These are phyloP conservation scores for Phalanger gymnotis DNA, from an alignment of 2,797 vertebrate species.

Conservation along the genomic window DNA sequence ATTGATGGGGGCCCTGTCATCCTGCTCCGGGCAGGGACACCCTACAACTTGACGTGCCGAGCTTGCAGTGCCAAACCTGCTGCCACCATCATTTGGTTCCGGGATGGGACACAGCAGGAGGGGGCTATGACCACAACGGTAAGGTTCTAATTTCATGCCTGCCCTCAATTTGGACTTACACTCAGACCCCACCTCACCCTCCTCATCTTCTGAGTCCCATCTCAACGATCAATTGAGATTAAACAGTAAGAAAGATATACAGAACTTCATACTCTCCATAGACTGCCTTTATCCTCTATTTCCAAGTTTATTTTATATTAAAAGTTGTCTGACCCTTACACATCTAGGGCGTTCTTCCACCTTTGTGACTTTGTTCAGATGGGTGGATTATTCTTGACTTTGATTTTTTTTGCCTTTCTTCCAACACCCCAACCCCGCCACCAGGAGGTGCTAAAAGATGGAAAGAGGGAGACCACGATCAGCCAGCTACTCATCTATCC, in stretches of 20 bases:
- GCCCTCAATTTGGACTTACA: not conserved
- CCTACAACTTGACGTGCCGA: constrained; percentile 93
- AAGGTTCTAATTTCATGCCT: constrained; percentile 59
- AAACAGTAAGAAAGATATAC: not conserved
- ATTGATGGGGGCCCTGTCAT: constrained; percentile 93
- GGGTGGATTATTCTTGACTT: not conserved
- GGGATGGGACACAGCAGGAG: constrained; percentile 89
- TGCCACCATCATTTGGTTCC: constrained; percentile 92
- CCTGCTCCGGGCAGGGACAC: constrained; percentile 91
- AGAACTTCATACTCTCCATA: not conserved
- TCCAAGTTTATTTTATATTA: not conserved
- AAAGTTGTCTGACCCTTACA: not conserved
- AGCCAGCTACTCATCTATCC: constrained; percentile 93
- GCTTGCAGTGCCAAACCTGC: constrained; percentile 94
- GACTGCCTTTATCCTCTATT: not conserved
- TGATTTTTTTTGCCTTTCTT: not conserved
- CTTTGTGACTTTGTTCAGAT: not conserved
- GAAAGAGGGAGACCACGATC: constrained; percentile 93
- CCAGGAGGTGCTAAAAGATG: constrained; percentile 92
- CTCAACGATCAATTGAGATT: not conserved
- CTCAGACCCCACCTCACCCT: not conserved
- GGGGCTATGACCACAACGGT: constrained; percentile 92
- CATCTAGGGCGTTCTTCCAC: not conserved
- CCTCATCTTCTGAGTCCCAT: not conserved
- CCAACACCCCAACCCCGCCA: not conserved